phyloP scores from a whole-genome alignment of 2,797 vertebrate species.

The Gymnocypris eckloni region DNA sequence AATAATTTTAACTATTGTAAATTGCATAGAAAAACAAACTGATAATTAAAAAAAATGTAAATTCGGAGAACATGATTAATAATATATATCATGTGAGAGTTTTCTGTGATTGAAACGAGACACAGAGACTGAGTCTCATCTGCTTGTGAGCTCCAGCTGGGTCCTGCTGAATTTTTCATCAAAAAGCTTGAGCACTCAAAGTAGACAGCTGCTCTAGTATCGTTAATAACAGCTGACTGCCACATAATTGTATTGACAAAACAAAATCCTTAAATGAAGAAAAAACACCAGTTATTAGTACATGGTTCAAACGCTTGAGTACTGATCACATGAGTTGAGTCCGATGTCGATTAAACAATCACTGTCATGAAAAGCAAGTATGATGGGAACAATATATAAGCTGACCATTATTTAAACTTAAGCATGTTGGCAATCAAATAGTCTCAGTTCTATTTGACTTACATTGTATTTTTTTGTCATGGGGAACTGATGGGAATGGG shows the following conservation, averaged over 20 bases:
- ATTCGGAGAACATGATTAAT: neutral
- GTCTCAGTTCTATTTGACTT: neutral
- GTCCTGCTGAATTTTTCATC: slow-evolving; percentile 58
- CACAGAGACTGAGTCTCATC: slow-evolving; percentile 35
- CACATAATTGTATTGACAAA: slow-evolving; percentile 43
- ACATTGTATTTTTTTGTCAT: neutral
- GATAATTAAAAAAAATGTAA: neutral
- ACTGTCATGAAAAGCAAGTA: neutral
- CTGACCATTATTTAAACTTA: neutral
- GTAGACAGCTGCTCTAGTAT: slow-evolving; percentile 50
- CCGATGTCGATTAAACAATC: neutral
- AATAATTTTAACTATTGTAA: neutral
- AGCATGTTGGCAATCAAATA: neutral
- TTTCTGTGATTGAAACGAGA: neutral
- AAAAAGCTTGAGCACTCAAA: slow-evolving; percentile 52
- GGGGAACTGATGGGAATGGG: neutral
- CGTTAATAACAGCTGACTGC: slow-evolving; percentile 53
- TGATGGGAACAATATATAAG: neutral
- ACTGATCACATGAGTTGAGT: slow-evolving; percentile 10
- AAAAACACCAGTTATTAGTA: slow-evolving; percentile 14
- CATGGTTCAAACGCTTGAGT: neutral
- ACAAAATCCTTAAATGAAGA: slow-evolving; percentile 45
- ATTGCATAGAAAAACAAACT: neutral
- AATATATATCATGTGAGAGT: neutral
- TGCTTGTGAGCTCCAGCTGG: slow-evolving; percentile 55